A percentile compares a stretch with the other conserved stretches of the same genome.
Conservation (phyloP, 1,140 invertebrate genomes). For the Cepaea nemoralis region DNA sequence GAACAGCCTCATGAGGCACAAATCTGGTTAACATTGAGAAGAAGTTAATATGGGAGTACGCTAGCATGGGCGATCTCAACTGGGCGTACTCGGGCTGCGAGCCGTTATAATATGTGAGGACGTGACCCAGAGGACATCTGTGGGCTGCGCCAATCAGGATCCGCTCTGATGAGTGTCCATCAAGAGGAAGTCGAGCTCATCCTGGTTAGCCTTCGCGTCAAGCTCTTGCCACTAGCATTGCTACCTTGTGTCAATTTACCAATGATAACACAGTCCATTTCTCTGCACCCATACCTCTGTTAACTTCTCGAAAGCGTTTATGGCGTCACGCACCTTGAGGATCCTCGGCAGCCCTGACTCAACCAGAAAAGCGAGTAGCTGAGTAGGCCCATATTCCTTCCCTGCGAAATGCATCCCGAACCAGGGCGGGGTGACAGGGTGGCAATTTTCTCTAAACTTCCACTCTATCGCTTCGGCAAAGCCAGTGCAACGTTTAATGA, state of each 20-base stretch:
- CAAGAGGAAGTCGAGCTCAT: neutral
- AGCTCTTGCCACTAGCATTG: neutral
- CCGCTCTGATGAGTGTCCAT: neutral
- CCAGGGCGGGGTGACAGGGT: neutral
- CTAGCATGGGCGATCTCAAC: neutral
- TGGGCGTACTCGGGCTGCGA: neutral
- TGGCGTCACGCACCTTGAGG: neutral
- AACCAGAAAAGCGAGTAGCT: neutral
- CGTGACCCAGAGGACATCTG: neutral
- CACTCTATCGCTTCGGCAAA: neutral
- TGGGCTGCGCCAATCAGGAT: neutral
- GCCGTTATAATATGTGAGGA: neutral
- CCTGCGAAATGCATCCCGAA: neutral
- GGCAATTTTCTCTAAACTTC: neutral
- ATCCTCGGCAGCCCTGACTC: neutral
- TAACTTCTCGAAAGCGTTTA: neutral
- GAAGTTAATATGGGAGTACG: neutral
- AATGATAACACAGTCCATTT: neutral
- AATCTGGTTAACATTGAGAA: neutral
- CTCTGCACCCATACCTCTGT: neutral
- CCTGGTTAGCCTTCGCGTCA: conserved; percentile 1
- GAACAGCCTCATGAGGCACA: neutral
- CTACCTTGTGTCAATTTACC: neutral
- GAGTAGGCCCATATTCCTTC: neutral
- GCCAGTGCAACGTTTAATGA: no score